Percentiles rank a stretch among this genome's conserved stretches.
These are phyloP conservation scores for Parnassius apollo DNA, from an alignment of 2,888 invertebrate species.

Conservation along the genomic window DNA sequence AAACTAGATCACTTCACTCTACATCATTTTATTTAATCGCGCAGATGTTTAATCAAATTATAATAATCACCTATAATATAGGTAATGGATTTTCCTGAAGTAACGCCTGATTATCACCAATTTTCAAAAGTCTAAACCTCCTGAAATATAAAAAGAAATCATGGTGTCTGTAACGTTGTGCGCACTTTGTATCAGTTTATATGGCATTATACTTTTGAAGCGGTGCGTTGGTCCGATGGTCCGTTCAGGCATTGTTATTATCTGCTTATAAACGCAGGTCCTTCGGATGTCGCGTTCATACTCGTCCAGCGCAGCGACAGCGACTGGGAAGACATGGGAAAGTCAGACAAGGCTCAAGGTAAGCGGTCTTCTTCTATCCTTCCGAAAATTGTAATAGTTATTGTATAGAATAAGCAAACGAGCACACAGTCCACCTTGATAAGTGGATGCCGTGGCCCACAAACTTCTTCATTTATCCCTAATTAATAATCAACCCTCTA, in stretches of 20 bases:
- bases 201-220: slow-evolving; percentile 54
- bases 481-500: no score
- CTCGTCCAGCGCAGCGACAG: slow-evolving; percentile 33
- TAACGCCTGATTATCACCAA: no score
- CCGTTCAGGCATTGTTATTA: slow-evolving; percentile 45
- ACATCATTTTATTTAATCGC: no score
- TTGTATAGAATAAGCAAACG: no score
- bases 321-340: slow-evolving; percentile 50
- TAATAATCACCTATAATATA: no score
- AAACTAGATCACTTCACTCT: no score
- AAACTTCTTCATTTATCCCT: no score
- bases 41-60: no score
- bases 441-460: no score
- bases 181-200: slow-evolving; percentile 33
- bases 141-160: background rate
- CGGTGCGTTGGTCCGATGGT: slow-evolving; percentile 51
- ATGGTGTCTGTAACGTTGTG: slow-evolving; percentile 3
- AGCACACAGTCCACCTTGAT: no score
- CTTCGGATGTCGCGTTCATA: slow-evolving; percentile 42
- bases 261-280: slow-evolving; percentile 54
- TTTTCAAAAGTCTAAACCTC: background rate
- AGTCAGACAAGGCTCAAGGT: slow-evolving; percentile 41
- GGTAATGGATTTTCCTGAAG: no score
- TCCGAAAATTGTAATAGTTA: background rate
- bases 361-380: slow-evolving; percentile 21